Percentiles rank a stretch among this genome's conserved stretches.
Conservation (phyloP, 2,113 vertebrate genomes). For the Puntigrus tetrazona region DNA sequence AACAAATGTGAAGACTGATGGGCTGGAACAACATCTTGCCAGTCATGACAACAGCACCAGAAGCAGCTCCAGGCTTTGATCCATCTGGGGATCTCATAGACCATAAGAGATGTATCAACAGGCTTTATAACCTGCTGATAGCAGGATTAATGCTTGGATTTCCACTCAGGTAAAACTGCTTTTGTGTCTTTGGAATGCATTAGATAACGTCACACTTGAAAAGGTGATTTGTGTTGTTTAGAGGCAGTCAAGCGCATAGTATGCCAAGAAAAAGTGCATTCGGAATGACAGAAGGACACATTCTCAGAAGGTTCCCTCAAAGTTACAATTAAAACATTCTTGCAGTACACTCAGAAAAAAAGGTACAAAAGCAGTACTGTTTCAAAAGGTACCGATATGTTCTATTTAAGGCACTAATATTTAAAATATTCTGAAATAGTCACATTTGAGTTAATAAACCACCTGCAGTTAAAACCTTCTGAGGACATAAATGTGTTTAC, state of each 20-base stretch:
- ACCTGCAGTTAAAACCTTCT: not conserved
- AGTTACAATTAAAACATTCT: not conserved
- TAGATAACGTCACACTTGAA: slow-evolving; percentile 11
- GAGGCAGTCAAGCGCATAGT: slow-evolving; percentile 11
- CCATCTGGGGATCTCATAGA: slow-evolving; percentile 30
- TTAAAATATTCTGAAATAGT: not conserved
- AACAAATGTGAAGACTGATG: slow-evolving; percentile 17
- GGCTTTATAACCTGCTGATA: not conserved
- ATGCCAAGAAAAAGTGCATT: not conserved
- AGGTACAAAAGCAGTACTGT: not conserved
- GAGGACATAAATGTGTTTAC: not conserved
- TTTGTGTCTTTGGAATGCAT: slow-evolving; percentile 32
- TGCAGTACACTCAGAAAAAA: not conserved
- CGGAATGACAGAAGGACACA: not conserved
- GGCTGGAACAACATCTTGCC: slow-evolving; percentile 14
- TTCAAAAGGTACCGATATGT: not conserved
- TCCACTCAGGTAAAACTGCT: slow-evolving; percentile 15
- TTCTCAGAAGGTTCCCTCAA: not conserved
- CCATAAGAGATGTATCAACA: slow-evolving; percentile 28
- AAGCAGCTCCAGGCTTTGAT: slow-evolving; percentile 33
- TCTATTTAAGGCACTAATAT: not conserved
- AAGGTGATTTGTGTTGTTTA: slow-evolving; percentile 8
- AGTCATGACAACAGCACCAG: slow-evolving; percentile 16
- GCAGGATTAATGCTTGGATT: not conserved
- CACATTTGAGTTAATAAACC: not conserved